phyloP scores from a whole-genome alignment of 2,113 vertebrate genomes.

The Ictalurus punctatus region DNA sequence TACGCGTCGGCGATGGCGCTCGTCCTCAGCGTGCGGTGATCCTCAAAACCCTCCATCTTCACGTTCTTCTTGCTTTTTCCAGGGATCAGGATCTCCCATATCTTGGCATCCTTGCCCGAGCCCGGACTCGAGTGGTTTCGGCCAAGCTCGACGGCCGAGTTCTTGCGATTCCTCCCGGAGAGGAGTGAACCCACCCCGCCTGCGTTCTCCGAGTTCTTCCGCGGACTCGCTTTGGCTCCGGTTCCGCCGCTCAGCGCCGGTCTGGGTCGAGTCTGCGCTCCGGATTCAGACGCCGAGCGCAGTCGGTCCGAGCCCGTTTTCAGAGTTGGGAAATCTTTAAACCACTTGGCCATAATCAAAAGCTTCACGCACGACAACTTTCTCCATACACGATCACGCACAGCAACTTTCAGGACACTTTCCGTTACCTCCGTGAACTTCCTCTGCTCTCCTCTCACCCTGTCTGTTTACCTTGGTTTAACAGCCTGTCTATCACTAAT shows the following conservation, averaged over 20 bases:
- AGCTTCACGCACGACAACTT: neutral
- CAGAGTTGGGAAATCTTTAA: slow-evolving; percentile 90
- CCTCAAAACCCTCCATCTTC: slow-evolving; percentile 74
- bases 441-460: no score
- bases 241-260: slow-evolving; percentile 70
- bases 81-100: slow-evolving; percentile 80
- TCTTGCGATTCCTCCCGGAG: slow-evolving; percentile 83
- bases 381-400: slow-evolving; percentile 46
- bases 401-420: slow-evolving; percentile 32
- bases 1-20: slow-evolving; percentile 80
- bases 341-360: slow-evolving; percentile 88
- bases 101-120: slow-evolving; percentile 68
- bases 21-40: slow-evolving; percentile 69
- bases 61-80: slow-evolving; percentile 88
- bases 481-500: neutral
- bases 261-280: slow-evolving; percentile 72
- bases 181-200: slow-evolving; percentile 66
- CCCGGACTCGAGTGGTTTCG: slow-evolving; percentile 65
- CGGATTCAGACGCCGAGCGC: slow-evolving; percentile 77
- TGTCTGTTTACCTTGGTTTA: neutral
- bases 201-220: slow-evolving; percentile 70
- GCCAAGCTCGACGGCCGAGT: slow-evolving; percentile 81
- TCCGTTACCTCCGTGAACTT: neutral
- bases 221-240: slow-evolving; percentile 69
- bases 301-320: slow-evolving; percentile 84